Conservation (phyloP, 2,113 vertebrate genomes). For the Glaucomys volans region DNA sequence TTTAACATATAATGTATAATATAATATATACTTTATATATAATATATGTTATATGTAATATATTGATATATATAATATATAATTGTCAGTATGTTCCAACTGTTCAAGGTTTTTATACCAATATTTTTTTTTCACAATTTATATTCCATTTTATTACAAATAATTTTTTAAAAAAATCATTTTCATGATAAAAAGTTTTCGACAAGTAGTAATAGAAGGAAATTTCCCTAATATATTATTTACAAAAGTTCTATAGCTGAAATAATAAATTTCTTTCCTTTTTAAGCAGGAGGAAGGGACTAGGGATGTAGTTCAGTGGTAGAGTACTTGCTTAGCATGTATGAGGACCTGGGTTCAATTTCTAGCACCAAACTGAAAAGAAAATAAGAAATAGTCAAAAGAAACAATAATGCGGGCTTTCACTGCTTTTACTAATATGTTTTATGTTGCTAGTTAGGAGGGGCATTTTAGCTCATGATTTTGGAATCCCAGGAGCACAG, state of each 20-base stretch:
- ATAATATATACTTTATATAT: no score
- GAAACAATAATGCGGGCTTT: neutral
- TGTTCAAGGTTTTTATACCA: neutral
- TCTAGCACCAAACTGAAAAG: no score
- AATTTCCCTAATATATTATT: neutral
- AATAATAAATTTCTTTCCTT: neutral
- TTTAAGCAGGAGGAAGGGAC: neutral
- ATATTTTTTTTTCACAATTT: neutral
- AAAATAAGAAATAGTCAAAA: no score
- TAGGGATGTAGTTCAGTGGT: neutral
- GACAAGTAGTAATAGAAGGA: neutral
- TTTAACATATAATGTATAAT: no score
- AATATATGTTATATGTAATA: no score
- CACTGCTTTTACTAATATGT: no score
- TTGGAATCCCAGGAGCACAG: neutral
- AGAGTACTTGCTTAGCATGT: no score
- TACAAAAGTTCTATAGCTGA: neutral
- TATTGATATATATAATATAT: no score
- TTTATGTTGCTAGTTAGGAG: no score
- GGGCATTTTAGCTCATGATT: neutral
- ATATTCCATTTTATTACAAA: no score
- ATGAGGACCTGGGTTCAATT: no score
- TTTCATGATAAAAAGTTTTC: neutral
- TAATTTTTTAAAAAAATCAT: no score
- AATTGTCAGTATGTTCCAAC: neutral